Percentiles rank a stretch among this genome's conserved stretches.
phyloP scores from a whole-genome alignment of 2,797 vertebrate genomes.

The Characodon lateralis region DNA sequence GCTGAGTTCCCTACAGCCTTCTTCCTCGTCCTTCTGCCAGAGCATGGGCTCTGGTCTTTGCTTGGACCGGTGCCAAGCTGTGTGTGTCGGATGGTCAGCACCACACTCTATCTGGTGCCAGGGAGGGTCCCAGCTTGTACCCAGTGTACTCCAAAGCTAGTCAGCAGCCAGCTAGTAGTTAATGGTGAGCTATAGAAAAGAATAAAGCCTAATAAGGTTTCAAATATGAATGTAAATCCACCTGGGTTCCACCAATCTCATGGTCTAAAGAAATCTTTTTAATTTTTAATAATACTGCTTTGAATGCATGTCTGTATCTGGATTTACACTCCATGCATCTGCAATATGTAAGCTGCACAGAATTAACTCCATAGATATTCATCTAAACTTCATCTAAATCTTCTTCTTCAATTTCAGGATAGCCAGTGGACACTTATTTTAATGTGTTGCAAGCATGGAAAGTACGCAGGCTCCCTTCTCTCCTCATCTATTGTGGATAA shows the following conservation, averaged over 20 bases:
- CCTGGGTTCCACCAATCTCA: neutral
- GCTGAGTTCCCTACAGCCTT: conserved; percentile 63
- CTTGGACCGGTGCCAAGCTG: conserved; percentile 61
- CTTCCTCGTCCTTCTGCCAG: conserved; percentile 57
- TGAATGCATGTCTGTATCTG: neutral
- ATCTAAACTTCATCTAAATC: conserved; percentile 46
- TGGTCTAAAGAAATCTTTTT: neutral
- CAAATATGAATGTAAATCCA: conserved; percentile 4
- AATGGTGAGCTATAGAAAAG: conserved; percentile 5
- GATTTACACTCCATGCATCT: conserved; percentile 2
- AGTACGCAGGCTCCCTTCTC: conserved; percentile 14
- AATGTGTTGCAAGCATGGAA: conserved; percentile 23
- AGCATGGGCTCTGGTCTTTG: conserved; percentile 50
- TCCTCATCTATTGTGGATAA: conserved; percentile 17
- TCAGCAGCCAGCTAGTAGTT: conserved; percentile 13
- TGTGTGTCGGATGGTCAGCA: conserved; percentile 65
- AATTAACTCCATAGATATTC: conserved; percentile 25
- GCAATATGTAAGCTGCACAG: conserved; percentile 22
- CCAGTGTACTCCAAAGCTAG: conserved; percentile 31
- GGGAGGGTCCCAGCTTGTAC: conserved; percentile 70
- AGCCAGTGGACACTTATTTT: conserved; percentile 22
- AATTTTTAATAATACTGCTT: too few species aligned
- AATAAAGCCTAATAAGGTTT: conserved; percentile 7
- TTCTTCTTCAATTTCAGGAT: conserved; percentile 46
- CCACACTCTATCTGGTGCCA: conserved; percentile 76